A percentile compares a stretch with the other conserved stretches of the same genome.
These are phyloP conservation scores for Tetramorium simillimum DNA, from an alignment of 1,140 invertebrate genomes.

Conservation along the genomic window DNA sequence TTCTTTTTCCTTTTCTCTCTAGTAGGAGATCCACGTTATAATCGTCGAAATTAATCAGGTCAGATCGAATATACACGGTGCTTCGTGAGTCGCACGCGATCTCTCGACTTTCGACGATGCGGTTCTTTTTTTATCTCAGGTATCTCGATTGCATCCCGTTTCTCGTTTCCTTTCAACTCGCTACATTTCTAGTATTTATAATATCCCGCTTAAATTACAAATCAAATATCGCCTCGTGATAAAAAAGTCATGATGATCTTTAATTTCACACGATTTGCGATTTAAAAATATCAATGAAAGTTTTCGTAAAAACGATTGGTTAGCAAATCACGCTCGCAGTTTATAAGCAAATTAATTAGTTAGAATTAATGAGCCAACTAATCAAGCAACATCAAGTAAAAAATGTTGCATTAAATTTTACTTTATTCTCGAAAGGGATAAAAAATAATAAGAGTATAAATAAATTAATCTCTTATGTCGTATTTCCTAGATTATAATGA, in stretches of 20 bases:
- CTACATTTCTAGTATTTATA: neutral
- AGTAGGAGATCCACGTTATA: neutral
- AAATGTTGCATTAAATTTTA: too few relatives aligned
- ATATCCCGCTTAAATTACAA: neutral
- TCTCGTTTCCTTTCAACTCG: neutral
- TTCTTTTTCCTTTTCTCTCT: neutral
- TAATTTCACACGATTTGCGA: neutral
- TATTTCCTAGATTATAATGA: neutral
- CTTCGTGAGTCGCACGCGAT: neutral
- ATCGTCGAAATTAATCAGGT: constrained; percentile 17
- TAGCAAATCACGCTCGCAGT: neutral
- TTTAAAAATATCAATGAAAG: neutral
- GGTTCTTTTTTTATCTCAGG: neutral
- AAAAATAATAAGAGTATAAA: neutral
- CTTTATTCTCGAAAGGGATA: too few relatives aligned
- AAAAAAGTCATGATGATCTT: neutral
- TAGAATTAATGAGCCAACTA: too few relatives aligned
- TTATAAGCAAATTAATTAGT: neutral
- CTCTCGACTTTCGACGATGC: neutral
- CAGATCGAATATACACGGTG: neutral
- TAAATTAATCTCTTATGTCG: neutral
- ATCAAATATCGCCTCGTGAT: neutral
- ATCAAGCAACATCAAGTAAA: too few relatives aligned
- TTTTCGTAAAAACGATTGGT: too few relatives aligned
- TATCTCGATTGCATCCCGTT: neutral